Percentiles rank a stretch among this genome's conserved stretches.
Evolutionary conservation across 2,113 vertebrate species (phyloP).

Genomic region (Anguilla japonica): DNA sequence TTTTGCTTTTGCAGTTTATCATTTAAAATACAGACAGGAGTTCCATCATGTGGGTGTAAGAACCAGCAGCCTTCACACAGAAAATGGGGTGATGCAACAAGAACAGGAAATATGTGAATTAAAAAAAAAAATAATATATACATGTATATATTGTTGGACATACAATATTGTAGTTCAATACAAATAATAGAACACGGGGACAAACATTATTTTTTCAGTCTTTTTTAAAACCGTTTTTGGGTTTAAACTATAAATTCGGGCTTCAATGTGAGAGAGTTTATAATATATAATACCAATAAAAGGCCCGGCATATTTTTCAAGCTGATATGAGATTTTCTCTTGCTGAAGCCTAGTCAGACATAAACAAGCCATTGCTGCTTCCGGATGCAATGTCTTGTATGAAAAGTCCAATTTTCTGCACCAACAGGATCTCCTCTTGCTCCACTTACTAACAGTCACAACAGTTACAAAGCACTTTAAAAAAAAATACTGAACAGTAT

Average conservation of each 20-base stretch:
- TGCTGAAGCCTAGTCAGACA: background rate
- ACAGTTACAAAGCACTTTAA: background rate
- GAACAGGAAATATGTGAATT: background rate
- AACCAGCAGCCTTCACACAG: background rate
- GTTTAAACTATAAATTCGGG: no score
- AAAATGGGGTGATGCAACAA: background rate
- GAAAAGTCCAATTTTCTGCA: background rate
- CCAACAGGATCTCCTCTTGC: background rate
- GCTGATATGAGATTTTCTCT: background rate
- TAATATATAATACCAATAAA: no score
- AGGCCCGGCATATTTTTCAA: no score
- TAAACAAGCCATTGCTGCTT: background rate
- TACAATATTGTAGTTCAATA: background rate
- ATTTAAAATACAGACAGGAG: background rate
- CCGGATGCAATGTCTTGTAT: background rate
- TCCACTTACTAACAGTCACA: background rate
- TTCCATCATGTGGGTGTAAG: background rate
- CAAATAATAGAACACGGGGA: no score
- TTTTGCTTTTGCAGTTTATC: background rate
- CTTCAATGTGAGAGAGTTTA: no score
- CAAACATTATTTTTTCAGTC: no score
- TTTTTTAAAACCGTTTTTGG: no score
- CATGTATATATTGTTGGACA: background rate
- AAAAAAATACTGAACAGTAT: background rate
- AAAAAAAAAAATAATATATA: no score